Evolutionary conservation across 2,113 vertebrate species (phyloP).

Genomic region (Tupaia tana): DNA sequence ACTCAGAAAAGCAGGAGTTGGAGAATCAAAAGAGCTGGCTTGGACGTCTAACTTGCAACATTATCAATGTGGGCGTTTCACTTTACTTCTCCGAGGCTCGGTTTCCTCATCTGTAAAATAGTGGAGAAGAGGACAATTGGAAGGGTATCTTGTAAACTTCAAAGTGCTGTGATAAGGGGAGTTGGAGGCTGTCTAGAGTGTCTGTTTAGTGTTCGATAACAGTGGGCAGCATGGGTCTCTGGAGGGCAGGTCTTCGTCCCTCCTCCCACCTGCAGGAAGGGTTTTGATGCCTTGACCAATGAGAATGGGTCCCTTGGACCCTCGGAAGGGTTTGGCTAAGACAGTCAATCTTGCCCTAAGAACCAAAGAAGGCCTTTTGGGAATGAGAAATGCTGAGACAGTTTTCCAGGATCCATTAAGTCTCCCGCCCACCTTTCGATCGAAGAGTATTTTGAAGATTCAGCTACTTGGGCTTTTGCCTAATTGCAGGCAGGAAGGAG

Average conservation of each 20-base stretch:
- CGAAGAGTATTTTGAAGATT: slow-evolving; percentile 66
- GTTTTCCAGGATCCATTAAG: slow-evolving; percentile 63
- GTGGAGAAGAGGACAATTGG: background rate
- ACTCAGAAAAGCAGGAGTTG: background rate
- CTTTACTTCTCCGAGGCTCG: background rate
- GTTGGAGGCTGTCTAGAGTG: background rate
- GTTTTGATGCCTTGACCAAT: background rate
- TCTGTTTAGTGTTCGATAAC: background rate
- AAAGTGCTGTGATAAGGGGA: background rate
- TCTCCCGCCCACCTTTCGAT: slow-evolving; percentile 27
- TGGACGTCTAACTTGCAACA: background rate
- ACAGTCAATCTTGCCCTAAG: background rate
- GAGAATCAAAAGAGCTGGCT: slow-evolving; percentile 5
- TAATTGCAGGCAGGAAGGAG: slow-evolving; percentile 62
- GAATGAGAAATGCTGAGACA: slow-evolving; percentile 69
- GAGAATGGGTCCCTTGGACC: background rate
- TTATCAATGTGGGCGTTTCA: background rate
- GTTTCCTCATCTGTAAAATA: slow-evolving; percentile 48
- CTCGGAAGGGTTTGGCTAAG: slow-evolving; percentile 22
- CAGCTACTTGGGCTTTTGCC: slow-evolving; percentile 66
- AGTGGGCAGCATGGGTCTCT: background rate
- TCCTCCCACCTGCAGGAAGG: background rate
- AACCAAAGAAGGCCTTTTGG: slow-evolving; percentile 47
- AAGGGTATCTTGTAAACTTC: slow-evolving; percentile 13
- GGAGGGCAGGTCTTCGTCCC: background rate